Evolutionary conservation across 2,888 invertebrate species (phyloP).

Genomic region (Phaedon cochleariae): DNA sequence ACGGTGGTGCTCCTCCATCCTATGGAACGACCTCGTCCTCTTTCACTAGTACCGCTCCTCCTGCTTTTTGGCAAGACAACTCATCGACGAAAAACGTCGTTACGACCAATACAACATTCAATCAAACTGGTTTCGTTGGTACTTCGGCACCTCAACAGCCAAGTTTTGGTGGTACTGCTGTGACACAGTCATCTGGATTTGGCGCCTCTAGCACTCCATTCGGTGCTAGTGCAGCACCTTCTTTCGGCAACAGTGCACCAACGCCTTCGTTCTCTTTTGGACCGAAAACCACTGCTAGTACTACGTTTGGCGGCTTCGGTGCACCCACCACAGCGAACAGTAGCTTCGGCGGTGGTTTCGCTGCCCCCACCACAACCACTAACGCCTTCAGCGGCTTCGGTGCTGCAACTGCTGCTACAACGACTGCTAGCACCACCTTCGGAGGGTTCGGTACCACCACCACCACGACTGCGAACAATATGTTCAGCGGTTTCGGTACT

Average conservation of each 20-base stretch:
- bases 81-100: not conserved
- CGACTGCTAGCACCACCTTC: slow-evolving; percentile 30
- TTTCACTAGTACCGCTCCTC: slow-evolving; percentile 5
- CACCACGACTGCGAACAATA: slow-evolving; percentile 8
- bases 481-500: slow-evolving; percentile 41
- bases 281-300: slow-evolving; percentile 9
- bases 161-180: slow-evolving; percentile 7
- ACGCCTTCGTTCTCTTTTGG: slow-evolving; percentile 20
- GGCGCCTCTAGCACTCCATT: slow-evolving; percentile 12
- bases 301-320: slow-evolving; percentile 19
- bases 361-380: slow-evolving; percentile 18
- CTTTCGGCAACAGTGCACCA: slow-evolving; percentile 13
- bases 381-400: slow-evolving; percentile 37
- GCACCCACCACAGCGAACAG: slow-evolving; percentile 12
- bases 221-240: not conserved
- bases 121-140: slow-evolving; percentile 1
- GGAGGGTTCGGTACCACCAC: slow-evolving; percentile 33
- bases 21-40: not conserved
- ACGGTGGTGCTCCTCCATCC: not conserved
- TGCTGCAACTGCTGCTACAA: slow-evolving; percentile 26
- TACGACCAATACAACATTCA: not conserved
- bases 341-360: slow-evolving; percentile 9
- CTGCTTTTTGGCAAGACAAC: slow-evolving; percentile 6
- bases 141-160: not conserved
- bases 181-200: slow-evolving; percentile 15